phyloP scores from a whole-genome alignment of 2,888 invertebrate genomes.

The Meloe dianella region DNA sequence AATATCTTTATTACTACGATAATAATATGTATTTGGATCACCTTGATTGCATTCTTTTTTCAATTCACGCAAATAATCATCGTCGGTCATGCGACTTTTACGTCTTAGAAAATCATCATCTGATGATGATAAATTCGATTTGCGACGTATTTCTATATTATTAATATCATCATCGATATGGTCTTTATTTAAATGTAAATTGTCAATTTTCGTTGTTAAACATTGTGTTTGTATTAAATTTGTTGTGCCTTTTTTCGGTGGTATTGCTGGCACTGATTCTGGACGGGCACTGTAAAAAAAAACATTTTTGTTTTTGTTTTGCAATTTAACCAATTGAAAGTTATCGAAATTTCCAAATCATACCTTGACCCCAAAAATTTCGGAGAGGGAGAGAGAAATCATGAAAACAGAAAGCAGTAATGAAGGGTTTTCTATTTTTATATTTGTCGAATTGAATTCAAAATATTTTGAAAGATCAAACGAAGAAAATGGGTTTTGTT shows the following conservation, averaged over 20 bases:
- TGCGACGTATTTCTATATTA: conserved; percentile 58
- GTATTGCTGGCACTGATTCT: conserved; percentile 66
- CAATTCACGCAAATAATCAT: conserved; percentile 75
- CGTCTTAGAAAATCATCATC: conserved; percentile 58
- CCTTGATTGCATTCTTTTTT: conserved; percentile 80
- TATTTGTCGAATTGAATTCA: no score
- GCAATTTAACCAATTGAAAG: not conserved
- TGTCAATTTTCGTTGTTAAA: conserved; percentile 57
- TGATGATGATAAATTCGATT: conserved; percentile 37
- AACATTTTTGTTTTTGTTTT: not conserved
- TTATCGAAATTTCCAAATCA: no score
- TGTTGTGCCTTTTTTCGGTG: conserved; percentile 55
- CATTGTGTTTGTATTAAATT: conserved; percentile 51
- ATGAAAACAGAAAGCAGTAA: no score
- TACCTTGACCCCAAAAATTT: no score
- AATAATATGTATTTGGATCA: conserved; percentile 82
- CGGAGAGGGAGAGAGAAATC: no score
- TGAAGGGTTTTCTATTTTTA: no score
- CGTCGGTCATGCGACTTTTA: conserved; percentile 66
- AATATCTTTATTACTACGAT: conserved; percentile 78
- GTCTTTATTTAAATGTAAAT: conserved; percentile 49
- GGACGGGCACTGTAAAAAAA: conserved; percentile 43
- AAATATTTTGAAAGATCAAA: no score
- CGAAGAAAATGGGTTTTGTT: no score
- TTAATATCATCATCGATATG: conserved; percentile 46